Evolutionary conservation across 2,113 vertebrate species (phyloP), one percentile per base, ranked within the genome.

Genomic region (Noturus placidus): DNA sequence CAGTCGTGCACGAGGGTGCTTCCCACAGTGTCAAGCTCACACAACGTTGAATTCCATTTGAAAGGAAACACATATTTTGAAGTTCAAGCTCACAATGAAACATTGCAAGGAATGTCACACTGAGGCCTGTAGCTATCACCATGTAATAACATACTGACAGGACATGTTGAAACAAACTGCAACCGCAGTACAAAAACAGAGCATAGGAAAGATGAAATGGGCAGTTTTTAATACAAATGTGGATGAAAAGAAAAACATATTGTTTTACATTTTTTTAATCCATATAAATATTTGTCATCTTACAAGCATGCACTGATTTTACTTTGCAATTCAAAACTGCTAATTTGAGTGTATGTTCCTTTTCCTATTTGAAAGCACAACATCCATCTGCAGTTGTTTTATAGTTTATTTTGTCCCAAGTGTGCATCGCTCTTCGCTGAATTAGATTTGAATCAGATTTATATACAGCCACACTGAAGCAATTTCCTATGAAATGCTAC

Each of bases 121-220:
- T 76, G 30, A 70, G 42, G 74, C 22, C 81, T 89, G 61, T 72
- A 87, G 86, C 74, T 79, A 80, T 81, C 74, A 87, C 72, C n/a
- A 52, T 42, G 27, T 46, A 63, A 72, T 79, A 72, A 57, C 61
- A 74, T n/a, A 61, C 50, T 78, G 27, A 80, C n/a, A 72, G n/a
- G 50, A 85, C 27, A 46, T 85, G 89, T 82, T 85, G 57, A 85
- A 85, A 89, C 72, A 70, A 77, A 80, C 52, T 72, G 52, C 33
- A 79, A 22, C n/a, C 11, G 57, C 84, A 79, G 63, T 65, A 54
- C 14, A 65, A 22, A 70, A 46, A 67, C 5, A 13, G 30, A 52
- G 11, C 17, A 38, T 5, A 46, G 38, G 38, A 86, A 59, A 38
- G 56, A 25, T 82, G 7, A 79, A 76, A 35, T 76, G 69, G 72